Evolutionary conservation across 2,888 invertebrate species (phyloP), one percentile per base, ranked within the genome.

Genomic region (Melolontha melolontha): DNA sequence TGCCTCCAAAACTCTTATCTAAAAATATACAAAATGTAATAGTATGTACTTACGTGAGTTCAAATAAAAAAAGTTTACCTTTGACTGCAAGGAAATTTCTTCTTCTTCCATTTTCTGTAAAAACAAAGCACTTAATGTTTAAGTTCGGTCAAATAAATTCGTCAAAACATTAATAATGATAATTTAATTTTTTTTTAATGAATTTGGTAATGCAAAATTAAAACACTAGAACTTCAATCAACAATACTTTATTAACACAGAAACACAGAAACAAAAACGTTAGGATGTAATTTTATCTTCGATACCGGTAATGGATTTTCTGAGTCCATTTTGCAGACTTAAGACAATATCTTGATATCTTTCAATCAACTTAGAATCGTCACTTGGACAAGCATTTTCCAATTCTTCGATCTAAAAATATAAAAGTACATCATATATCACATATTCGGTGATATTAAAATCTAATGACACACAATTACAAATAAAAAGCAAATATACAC

Each of bases 1-100:
- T 5, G 72, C 69, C 59, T 74, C 71, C 64, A 77, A 73, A 51
- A 34, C 17, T 16, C 12, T 40, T 14, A 69, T 50, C 71, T 71
- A 41, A 6, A 55, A 68, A 11, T 39, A 17, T 7, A 27, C 6
- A 40, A 40, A 10, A 12, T 41, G 16, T 16, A 41, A 40, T 6
- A 40, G 39, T 50, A 44, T 39, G 11, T 42, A 14, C 22, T 29
- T 62, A 41, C 16, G 51, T 29, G 6, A 57, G 44, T 42, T 14
- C 44, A 29, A 39, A 8, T n/a, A 11, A 2, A 52, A 12, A 52
- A 12, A 27, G 11, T 0, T 14, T 47, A 62, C 59, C 59, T 62
- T 29, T 29, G 49, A 8, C 5, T 29, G 11, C 11, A 39, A 34
- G 8, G 5, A 2, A 7, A 47, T 34, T 11, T 17, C 29, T 34